Evolutionary conservation across 2,888 invertebrate species (phyloP).

Genomic region (Monopis laevigella): DNA sequence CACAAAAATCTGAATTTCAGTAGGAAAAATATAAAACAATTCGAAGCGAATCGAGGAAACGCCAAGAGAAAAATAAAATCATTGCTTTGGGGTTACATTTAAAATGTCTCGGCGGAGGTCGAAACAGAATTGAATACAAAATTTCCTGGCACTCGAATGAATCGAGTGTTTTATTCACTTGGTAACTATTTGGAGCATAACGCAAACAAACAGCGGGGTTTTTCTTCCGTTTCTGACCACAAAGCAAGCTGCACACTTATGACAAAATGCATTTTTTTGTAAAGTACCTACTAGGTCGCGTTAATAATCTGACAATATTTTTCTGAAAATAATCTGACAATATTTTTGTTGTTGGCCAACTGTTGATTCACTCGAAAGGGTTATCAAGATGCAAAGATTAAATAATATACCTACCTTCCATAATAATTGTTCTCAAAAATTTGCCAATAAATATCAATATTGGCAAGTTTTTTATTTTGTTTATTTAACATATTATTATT

Average conservation of each 20-base stretch:
- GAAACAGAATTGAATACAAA: constrained; percentile 24
- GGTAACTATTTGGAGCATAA: constrained; percentile 21
- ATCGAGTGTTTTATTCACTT: constrained; percentile 21
- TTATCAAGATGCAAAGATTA: too few species aligned
- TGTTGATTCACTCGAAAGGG: too few species aligned
- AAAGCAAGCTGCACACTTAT: neutral
- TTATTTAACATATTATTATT: too few species aligned
- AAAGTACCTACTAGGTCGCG: too few species aligned
- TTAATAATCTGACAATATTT: constrained; percentile 22
- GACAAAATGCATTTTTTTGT: constrained; percentile 7
- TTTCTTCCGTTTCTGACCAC: constrained; percentile 12
- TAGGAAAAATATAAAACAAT: neutral
- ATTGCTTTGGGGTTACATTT: neutral
- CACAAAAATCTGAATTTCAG: too few species aligned
- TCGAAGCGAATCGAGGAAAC: neutral
- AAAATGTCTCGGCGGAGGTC: constrained; percentile 11
- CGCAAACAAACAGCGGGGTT: constrained; percentile 24
- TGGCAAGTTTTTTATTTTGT: too few species aligned
- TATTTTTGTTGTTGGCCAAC: too few species aligned
- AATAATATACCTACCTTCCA: too few species aligned
- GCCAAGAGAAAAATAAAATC: neutral
- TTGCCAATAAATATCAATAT: too few species aligned
- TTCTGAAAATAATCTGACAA: too few species aligned
- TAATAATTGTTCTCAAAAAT: too few species aligned
- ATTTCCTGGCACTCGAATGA: constrained; percentile 23